Evolutionary conservation across 1,140 invertebrate genomes (phyloP).

Genomic region (Lanistes nyassanus): DNA sequence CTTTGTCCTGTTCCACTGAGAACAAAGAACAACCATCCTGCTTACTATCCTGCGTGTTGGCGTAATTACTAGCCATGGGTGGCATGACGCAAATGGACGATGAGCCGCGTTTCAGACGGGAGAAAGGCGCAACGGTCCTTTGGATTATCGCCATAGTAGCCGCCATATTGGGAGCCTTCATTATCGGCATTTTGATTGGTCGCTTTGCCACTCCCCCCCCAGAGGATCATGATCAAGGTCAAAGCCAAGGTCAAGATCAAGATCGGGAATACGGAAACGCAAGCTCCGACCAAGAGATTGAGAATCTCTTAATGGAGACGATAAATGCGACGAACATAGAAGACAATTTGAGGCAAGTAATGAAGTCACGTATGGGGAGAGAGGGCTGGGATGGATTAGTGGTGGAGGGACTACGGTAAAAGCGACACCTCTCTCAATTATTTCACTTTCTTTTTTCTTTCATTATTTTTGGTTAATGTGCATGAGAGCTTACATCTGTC

Average conservation of each 20-base stretch:
- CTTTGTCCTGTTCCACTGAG: too few relatives aligned
- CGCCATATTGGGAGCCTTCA: not conserved
- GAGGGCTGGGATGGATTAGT: too few relatives aligned
- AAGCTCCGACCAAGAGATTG: not conserved
- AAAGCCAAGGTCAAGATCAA: not conserved
- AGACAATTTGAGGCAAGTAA: not conserved
- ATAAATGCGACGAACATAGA: not conserved
- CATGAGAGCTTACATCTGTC: not conserved
- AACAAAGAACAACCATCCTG: too few relatives aligned
- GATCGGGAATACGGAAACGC: slow-evolving; percentile 1
- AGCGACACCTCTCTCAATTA: not conserved
- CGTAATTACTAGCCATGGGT: too few relatives aligned
- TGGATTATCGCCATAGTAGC: not conserved
- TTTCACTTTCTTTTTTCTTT: not conserved
- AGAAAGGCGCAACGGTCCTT: too few relatives aligned
- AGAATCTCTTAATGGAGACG: not conserved
- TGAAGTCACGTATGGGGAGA: too few relatives aligned
- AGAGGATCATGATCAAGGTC: not conserved
- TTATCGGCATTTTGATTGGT: slow-evolving; percentile 1
- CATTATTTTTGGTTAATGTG: not conserved
- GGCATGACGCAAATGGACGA: too few relatives aligned
- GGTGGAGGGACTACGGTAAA: slow-evolving; percentile 23
- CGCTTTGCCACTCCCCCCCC: not conserved
- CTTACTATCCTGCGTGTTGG: too few relatives aligned
- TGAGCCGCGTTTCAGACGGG: too few relatives aligned